Evolutionary conservation across 2,113 vertebrate genomes (phyloP), one percentile per base, ranked within the genome.

Genomic region (Oxyruncus cristatus): DNA sequence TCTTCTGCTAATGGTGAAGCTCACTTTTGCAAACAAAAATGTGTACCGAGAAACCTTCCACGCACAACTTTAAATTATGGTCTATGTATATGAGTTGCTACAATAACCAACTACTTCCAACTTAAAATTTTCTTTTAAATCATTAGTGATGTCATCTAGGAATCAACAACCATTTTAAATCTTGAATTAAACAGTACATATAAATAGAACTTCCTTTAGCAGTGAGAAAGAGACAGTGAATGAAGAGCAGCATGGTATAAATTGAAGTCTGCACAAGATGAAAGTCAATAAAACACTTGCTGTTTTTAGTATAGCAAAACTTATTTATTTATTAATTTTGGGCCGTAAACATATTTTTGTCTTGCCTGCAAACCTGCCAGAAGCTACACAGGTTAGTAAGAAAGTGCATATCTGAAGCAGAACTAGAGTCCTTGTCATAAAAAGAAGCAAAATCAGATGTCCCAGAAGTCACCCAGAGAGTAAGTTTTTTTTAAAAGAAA

Each of bases 301-400:
- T 44, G 83, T 79, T 86, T 92, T 94, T 70, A n/a, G 6, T 91
- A 67, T 59, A 91, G 30, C 14, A 73, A 96, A 92, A 75, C 14
- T 85, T 89, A 85, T 19, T 95, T 91, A 91, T 95, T 97, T 95
- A 91, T 97, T 94, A 93, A 95, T 96, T 83, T 92, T 33, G 28
- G 46, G 30, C 61, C 47, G 89, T 95, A 92, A 96, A 81, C 16
- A 75, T 66, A 42, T 11, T 92, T 97, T 91, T 88, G 58, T 92
- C 32, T 88, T 90, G 46, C 58, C 41, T 96, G 66, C 90, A 94
- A 96, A 94, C 61, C 33, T 93, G 55, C 66, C 73, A 95, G 89
- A 93, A 95, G 67, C 63, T 59, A 59, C 20, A 73, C 50, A 88
- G 28, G 6, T 84, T 85, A 94, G 44, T 94, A 89, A 95, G 66